Conservation (phyloP, 2,888 invertebrate genomes). For the Apamea crenata region DNA sequence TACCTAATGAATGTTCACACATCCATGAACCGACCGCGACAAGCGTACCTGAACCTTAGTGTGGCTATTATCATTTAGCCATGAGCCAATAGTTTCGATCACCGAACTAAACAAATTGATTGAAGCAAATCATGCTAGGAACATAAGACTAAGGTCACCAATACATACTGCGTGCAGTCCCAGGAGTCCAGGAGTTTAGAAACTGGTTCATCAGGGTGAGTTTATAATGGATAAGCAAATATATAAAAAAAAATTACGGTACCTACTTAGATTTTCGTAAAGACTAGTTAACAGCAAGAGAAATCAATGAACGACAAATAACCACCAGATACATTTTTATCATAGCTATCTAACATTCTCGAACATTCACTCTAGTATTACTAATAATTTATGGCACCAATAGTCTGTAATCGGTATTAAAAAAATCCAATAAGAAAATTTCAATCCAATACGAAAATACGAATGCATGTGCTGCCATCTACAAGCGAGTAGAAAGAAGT, state of each 20-base stretch:
- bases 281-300: neutral
- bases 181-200: neutral
- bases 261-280: neutral
- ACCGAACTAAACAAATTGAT: neutral
- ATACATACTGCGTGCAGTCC: neutral
- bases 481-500: slow-evolving; percentile 36
- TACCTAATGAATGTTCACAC: no score
- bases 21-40: no score
- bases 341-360: neutral
- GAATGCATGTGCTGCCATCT: slow-evolving; percentile 60
- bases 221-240: neutral
- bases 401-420: neutral
- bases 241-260: neutral
- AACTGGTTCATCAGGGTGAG: neutral
- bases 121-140: neutral
- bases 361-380: no score
- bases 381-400: neutral
- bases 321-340: no score
- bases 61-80: no score
- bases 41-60: no score
- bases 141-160: neutral
- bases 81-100: neutral
- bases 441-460: slow-evolving; percentile 1
- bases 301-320: neutral
- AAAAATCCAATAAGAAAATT: slow-evolving; percentile 8